phyloP scores from a whole-genome alignment of 2,797 vertebrate genomes.

The Paramormyrops hopkinsi region DNA sequence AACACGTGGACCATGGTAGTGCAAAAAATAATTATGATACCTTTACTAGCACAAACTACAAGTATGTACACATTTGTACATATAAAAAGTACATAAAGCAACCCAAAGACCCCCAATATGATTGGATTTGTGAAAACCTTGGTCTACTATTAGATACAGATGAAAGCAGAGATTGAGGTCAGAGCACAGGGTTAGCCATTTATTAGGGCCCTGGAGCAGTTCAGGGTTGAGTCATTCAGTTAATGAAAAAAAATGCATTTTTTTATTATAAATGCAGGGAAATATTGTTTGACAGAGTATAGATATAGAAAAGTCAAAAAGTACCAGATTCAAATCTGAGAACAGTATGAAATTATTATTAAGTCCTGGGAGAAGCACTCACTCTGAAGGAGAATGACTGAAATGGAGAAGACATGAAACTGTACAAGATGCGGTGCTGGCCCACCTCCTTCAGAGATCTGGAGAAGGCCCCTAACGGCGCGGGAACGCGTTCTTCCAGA shows the following conservation, averaged over 20 bases:
- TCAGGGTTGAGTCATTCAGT: neutral
- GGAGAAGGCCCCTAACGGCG: neutral
- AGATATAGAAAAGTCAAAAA: neutral
- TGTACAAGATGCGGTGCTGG: neutral
- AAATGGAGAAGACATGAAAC: neutral
- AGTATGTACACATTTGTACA: neutral
- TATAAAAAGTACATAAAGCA: neutral
- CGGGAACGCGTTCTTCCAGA: neutral
- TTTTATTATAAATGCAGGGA: neutral
- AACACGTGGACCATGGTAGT: neutral
- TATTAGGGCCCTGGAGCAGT: neutral
- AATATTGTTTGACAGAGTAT: neutral
- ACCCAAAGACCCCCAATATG: neutral
- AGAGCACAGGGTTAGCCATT: neutral
- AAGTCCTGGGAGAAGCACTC: neutral
- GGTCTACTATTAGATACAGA: neutral
- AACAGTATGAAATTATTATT: neutral
- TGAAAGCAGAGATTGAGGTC: neutral
- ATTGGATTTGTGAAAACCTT: neutral
- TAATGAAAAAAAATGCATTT: neutral
- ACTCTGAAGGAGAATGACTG: neutral
- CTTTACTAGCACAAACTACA: neutral
- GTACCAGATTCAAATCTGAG: neutral
- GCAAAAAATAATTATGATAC: neutral
- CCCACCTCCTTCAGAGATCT: neutral